Evolutionary conservation across 2,113 vertebrate genomes (phyloP).

Genomic region (Zeus faber): DNA sequence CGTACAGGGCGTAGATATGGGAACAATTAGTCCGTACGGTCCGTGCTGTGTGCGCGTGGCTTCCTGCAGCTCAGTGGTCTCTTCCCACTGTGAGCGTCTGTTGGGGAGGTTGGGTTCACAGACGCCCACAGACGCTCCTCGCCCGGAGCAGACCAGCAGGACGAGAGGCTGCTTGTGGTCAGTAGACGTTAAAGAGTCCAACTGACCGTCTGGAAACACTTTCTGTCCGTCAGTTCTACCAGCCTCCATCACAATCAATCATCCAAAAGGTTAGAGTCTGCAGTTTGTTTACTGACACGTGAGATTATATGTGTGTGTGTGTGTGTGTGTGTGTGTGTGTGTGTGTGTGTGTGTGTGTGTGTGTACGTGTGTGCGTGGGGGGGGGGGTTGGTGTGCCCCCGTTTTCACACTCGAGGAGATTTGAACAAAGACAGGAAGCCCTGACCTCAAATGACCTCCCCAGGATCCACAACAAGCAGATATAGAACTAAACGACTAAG

Average conservation of each 20-base stretch:
- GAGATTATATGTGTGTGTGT: not conserved
- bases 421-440: conserved; percentile 51
- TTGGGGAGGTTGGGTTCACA: too few species aligned
- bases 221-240: not conserved
- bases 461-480: too few species aligned
- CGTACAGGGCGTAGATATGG: too few species aligned
- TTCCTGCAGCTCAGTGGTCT: too few species aligned
- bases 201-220: not conserved
- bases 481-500: too few species aligned
- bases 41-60: too few species aligned
- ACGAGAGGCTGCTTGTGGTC: not conserved
- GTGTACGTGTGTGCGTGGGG: not conserved
- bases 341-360: not conserved
- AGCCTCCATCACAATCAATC: not conserved
- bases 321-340: too few species aligned
- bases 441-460: conserved; percentile 59
- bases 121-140: too few species aligned
- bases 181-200: not conserved
- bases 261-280: not conserved
- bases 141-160: too few species aligned
- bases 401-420: conserved; percentile 56
- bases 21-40: too few species aligned
- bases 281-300: not conserved
- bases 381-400: conserved; percentile 24
- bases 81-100: too few species aligned